Evolutionary conservation across 1,140 invertebrate genomes (phyloP).

Genomic region (Camponotus pennsylvanicus): DNA sequence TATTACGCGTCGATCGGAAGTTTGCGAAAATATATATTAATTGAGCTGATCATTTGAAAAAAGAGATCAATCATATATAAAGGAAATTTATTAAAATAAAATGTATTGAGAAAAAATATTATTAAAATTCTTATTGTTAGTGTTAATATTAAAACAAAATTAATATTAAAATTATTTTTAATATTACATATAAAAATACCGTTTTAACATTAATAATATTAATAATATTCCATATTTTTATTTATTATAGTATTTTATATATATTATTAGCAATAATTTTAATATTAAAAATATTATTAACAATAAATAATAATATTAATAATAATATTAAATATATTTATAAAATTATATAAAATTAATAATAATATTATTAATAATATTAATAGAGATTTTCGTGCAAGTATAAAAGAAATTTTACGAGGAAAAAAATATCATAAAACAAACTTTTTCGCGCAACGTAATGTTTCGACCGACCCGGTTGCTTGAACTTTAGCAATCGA

Average conservation of each 20-base stretch:
- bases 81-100: not conserved
- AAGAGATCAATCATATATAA: not conserved
- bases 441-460: not conserved
- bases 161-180: no score
- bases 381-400: no score
- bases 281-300: no score
- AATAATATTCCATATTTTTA: no score
- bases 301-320: no score
- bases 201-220: not conserved
- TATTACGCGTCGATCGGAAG: not conserved
- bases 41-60: not conserved
- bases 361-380: no score
- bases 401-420: no score
- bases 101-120: not conserved
- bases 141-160: no score
- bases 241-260: no score
- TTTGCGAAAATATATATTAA: conserved; percentile 2
- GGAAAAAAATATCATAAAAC: not conserved
- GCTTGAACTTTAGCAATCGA: conserved; percentile 8
- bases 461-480: not conserved
- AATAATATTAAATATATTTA: no score
- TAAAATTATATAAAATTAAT: no score
- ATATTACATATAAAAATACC: not conserved
- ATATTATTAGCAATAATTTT: no score
- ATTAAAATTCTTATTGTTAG: not conserved